Conservation (phyloP, 2,888 invertebrate genomes). For the Eupelmus urozonus region DNA sequence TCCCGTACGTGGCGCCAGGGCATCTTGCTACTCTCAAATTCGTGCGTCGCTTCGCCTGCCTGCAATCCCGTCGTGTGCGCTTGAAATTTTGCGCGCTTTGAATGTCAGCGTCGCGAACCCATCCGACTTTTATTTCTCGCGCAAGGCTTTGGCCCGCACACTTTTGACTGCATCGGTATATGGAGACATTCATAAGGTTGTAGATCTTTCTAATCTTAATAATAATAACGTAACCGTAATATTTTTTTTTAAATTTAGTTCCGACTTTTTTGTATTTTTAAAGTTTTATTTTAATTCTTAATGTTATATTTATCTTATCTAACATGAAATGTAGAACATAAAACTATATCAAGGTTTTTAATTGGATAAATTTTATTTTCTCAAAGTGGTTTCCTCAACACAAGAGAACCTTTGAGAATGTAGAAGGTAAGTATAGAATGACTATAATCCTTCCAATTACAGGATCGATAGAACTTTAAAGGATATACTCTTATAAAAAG, state of each 20-base stretch:
- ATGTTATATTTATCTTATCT: background rate
- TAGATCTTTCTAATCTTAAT: too few relatives aligned
- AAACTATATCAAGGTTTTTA: conserved; percentile 16
- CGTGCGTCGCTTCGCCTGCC: background rate
- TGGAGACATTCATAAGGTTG: too few relatives aligned
- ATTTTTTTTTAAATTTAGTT: too few relatives aligned
- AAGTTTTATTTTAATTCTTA: too few relatives aligned
- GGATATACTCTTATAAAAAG: conserved; percentile 5
- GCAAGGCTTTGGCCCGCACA: background rate
- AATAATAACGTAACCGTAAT: too few relatives aligned
- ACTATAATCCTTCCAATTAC: conserved; percentile 43
- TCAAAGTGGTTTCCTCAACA: background rate
- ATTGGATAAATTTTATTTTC: conserved; percentile 33
- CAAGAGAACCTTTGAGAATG: background rate
- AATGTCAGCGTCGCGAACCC: background rate
- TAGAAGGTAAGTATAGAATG: background rate
- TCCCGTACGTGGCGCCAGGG: conserved; percentile 8
- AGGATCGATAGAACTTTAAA: conserved; percentile 31
- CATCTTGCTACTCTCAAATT: conserved; percentile 11
- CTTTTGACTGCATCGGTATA: too few relatives aligned
- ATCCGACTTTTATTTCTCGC: background rate
- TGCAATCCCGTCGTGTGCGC: background rate
- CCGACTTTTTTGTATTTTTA: too few relatives aligned
- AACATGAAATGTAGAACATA: background rate
- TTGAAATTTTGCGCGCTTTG: background rate